Evolutionary conservation across 2,113 vertebrate genomes (phyloP), one percentile per base, ranked within the genome.

Genomic region (Oreamnos americanus): DNA sequence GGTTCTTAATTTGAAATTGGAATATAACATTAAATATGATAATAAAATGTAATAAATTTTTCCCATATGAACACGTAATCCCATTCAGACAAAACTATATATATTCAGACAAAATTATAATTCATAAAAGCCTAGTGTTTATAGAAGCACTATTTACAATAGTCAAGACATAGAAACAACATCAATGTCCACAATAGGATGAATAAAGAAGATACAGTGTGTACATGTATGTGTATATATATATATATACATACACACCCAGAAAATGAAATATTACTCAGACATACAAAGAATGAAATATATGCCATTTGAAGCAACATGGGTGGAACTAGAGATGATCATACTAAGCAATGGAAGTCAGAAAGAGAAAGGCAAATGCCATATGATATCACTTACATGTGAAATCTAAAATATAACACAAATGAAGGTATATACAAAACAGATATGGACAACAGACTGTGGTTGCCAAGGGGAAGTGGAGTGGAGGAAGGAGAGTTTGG

Each of bases 231-330:
- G 11, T 45, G 6, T 76, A 57, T 8, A 57, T 71, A 21, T 8
- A 57, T 71, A 21, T 12, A 23, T 1, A 21, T 1, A 6, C 4
- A 14, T 6, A 23, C 10, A 74, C 0, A 1, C 5, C 16, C 30
- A 67, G 8, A 47, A 14, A 79, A 30, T 47, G 8, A 45, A 79
- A 30, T 79, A 47, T 79, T 47, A 47, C 7, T 79, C 76, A 79
- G 26, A 45, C 43, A 19, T 47, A 79, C 14, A 47, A 47, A 47
- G 43, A 79, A 43, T 26, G 23, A 76, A 76, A 76, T 76, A 26
- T 33, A 76, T 45, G 25, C 39, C 39, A 45, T 43, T 45, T 45
- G 25, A 28, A 28, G 74, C 13, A 76, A 76, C 39, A 28, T 45
- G 39, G 39, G 74, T 25, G 23, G 39, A 26, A 39, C 39, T 76